These are phyloP conservation scores for Anastrepha obliqua DNA, from an alignment of 1,140 invertebrate genomes.

Conservation along the genomic window DNA sequence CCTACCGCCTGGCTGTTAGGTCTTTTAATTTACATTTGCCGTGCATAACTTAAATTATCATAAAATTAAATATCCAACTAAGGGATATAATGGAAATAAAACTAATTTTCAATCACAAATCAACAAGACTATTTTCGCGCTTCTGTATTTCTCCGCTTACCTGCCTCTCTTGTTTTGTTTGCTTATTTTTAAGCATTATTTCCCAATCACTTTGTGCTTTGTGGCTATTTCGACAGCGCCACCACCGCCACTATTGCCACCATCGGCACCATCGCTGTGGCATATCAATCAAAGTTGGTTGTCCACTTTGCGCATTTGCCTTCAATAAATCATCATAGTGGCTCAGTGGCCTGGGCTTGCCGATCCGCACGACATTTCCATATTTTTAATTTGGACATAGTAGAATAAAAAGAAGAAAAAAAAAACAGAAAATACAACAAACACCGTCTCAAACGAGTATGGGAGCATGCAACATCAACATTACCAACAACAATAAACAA, in stretches of 20 bases:
- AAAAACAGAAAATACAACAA: too few species aligned
- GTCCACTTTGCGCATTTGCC: slow-evolving; percentile 27
- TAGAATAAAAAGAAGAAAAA: neutral
- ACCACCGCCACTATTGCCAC: neutral
- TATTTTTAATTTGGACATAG: slow-evolving; percentile 49
- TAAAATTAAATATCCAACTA: slow-evolving; percentile 2
- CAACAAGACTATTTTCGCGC: slow-evolving; percentile 21
- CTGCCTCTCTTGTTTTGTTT: neutral
- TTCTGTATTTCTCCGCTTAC: slow-evolving; percentile 23
- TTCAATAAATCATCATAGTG: slow-evolving; percentile 34
- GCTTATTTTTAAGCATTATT: slow-evolving; percentile 15
- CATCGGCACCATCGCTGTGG: neutral
- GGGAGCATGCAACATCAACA: slow-evolving; percentile 5
- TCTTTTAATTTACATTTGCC: slow-evolving; percentile 31
- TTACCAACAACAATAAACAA: neutral
- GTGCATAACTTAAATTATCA: slow-evolving; percentile 37
- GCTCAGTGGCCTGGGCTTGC: neutral
- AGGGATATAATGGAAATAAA: neutral
- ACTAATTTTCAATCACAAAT: slow-evolving; percentile 30
- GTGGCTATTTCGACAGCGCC: slow-evolving; percentile 9
- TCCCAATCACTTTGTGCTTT: neutral
- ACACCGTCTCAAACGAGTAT: slow-evolving; percentile 8
- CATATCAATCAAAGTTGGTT: neutral
- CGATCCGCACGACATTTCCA: slow-evolving; percentile 42
- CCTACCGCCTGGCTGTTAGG: neutral